Conservation (phyloP, 2,797 vertebrate species). For the Zenarchopterus dispar region DNA sequence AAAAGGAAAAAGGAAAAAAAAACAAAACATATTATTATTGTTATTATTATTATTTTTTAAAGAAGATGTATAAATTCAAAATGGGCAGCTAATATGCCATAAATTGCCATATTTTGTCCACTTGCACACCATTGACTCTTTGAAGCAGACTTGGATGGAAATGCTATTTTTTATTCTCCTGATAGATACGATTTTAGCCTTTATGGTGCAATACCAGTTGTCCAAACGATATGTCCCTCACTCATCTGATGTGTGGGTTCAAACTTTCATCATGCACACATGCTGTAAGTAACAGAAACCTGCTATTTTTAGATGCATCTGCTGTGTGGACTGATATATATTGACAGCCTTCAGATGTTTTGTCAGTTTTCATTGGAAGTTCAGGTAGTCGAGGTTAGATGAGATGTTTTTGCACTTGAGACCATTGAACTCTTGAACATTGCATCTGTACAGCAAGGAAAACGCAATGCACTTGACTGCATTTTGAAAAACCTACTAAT, state of each 20-base stretch:
- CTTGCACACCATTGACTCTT: conserved; percentile 67
- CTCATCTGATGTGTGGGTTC: conserved; percentile 19
- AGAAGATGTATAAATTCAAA: conserved; percentile 50
- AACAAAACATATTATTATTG: no score
- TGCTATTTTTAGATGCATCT: conserved; percentile 1
- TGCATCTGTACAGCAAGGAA: conserved; percentile 68
- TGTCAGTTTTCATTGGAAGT: conserved; percentile 45
- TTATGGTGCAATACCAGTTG: conserved; percentile 24
- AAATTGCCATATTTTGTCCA: conserved; percentile 69
- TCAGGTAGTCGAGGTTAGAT: conserved; percentile 47
- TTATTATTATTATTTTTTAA: conserved; percentile 54
- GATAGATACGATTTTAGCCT: conserved; percentile 23
- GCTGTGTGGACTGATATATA: conserved; percentile 13
- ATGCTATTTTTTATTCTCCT: conserved; percentile 36
- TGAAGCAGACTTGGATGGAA: conserved; percentile 25
- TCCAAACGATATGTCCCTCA: conserved; percentile 23
- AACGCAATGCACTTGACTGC: conserved; percentile 71
- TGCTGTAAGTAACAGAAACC: conserved; percentile 25
- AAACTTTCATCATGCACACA: conserved; percentile 25
- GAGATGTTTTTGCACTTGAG: conserved; percentile 60
- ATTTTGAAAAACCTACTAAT: conserved; percentile 38
- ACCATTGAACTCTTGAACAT: conserved; percentile 57
- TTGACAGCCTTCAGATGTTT: conserved; percentile 25
- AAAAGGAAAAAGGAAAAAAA: conserved; percentile 21
- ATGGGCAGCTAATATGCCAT: conserved; percentile 50